These are phyloP conservation scores for Lamellibrachia columna DNA, from an alignment of 2,888 invertebrate species.

Conservation along the genomic window DNA sequence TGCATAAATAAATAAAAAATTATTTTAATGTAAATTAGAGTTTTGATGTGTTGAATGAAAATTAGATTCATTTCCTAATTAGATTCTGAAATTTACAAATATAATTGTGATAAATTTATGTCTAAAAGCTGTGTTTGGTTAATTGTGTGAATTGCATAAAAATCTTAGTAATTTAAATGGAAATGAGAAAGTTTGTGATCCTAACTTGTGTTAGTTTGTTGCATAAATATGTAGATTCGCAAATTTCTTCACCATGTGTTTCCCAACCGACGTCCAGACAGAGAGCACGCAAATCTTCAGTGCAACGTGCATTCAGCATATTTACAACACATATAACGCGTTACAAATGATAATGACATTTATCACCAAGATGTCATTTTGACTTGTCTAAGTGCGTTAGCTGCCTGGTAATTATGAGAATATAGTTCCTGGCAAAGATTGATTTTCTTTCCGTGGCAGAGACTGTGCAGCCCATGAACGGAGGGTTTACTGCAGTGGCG, in stretches of 20 bases:
- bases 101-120: background rate
- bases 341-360: background rate
- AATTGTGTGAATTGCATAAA: background rate
- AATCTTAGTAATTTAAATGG: background rate
- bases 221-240: background rate
- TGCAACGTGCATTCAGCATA: background rate
- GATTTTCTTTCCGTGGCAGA: background rate
- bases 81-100: background rate
- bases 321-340: background rate
- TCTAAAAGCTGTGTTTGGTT: background rate
- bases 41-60: background rate
- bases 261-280: background rate
- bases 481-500: background rate
- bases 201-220: background rate
- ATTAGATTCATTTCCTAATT: background rate
- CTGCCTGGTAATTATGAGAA: background rate
- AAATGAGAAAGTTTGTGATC: background rate
- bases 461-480: background rate
- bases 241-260: background rate
- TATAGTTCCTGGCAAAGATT: background rate
- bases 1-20: background rate
- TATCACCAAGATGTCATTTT: background rate
- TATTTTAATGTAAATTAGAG: background rate
- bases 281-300: background rate
- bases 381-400: conserved; percentile 6